Conservation (phyloP, 2,113 vertebrate species). For the Colaptes auratus region DNA sequence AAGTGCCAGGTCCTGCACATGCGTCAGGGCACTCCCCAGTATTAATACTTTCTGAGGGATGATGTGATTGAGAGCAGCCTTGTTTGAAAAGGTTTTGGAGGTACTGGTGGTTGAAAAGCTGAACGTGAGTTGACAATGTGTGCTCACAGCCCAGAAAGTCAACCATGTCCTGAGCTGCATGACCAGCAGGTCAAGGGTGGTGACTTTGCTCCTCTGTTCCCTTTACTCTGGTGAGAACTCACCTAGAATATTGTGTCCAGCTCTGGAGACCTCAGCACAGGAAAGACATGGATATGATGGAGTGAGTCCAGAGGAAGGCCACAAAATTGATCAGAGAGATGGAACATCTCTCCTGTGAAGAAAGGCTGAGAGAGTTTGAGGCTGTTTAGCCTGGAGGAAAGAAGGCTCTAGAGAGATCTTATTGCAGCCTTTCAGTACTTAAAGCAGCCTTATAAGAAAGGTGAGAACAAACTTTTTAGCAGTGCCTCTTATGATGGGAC, state of each 20-base stretch:
- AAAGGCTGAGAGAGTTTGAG: not conserved
- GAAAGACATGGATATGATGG: not conserved
- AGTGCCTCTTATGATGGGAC: not conserved
- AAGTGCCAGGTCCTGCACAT: not conserved
- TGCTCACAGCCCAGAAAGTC: not conserved
- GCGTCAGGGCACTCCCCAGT: not conserved
- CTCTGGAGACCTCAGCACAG: not conserved
- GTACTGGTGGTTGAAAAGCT: not conserved
- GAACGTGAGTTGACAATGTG: not conserved
- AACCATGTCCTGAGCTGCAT: not conserved
- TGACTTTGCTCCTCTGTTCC: no score
- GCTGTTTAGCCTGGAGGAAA: not conserved
- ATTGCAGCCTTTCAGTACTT: not conserved
- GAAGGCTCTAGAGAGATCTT: not conserved
- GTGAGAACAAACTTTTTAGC: not conserved
- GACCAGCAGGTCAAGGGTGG: not conserved
- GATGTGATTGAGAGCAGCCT: not conserved
- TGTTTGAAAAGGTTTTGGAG: not conserved
- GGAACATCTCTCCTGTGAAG: not conserved
- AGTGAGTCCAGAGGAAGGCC: not conserved
- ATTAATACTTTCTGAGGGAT: not conserved
- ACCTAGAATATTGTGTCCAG: no score
- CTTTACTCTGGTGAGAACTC: no score
- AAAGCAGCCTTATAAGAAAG: not conserved
- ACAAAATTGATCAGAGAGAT: not conserved